Percentiles rank a stretch among this genome's conserved stretches.
Conservation (phyloP, 1,140 invertebrate species). For the Meteorus sp. region DNA sequence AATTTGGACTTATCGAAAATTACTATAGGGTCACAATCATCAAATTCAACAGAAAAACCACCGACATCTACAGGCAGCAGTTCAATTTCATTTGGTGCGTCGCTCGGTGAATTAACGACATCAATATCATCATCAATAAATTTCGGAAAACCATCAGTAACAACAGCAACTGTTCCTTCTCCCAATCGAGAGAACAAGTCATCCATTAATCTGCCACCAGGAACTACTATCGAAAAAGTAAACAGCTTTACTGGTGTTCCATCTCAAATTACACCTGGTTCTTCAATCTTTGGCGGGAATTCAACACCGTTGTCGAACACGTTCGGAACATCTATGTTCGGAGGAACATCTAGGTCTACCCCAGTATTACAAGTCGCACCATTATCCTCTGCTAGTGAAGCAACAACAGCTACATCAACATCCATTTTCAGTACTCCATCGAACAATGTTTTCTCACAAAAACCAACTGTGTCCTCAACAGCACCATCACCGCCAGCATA, state of each 20-base stretch:
- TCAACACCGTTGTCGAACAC: not conserved
- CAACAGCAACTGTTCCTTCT: not conserved
- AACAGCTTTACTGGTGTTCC: too few species aligned
- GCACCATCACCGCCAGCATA: not conserved
- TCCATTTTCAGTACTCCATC: not conserved
- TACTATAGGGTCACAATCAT: not conserved
- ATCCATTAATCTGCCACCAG: not conserved
- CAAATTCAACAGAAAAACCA: constrained; percentile 11
- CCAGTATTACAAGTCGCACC: not conserved
- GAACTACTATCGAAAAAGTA: constrained; percentile 25
- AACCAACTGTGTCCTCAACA: not conserved
- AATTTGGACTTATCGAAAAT: constrained; percentile 13
- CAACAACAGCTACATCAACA: constrained; percentile 6
- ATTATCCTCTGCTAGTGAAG: constrained; percentile 31
- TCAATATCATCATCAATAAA: constrained; percentile 25
- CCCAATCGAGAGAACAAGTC: not conserved
- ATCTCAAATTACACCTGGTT: not conserved
- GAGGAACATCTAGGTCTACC: not conserved
- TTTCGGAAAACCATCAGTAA: constrained; percentile 24
- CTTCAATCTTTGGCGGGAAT: constrained; percentile 14
- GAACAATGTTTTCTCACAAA: not conserved
- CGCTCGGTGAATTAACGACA: constrained; percentile 9
- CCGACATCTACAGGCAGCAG: not conserved
- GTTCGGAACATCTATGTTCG: constrained; percentile 26
- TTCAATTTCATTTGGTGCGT: constrained; percentile 4